A percentile compares a stretch with the other conserved stretches of the same genome.
Conservation (phyloP, 1,140 invertebrate genomes). For the Hesperophylax magnus region DNA sequence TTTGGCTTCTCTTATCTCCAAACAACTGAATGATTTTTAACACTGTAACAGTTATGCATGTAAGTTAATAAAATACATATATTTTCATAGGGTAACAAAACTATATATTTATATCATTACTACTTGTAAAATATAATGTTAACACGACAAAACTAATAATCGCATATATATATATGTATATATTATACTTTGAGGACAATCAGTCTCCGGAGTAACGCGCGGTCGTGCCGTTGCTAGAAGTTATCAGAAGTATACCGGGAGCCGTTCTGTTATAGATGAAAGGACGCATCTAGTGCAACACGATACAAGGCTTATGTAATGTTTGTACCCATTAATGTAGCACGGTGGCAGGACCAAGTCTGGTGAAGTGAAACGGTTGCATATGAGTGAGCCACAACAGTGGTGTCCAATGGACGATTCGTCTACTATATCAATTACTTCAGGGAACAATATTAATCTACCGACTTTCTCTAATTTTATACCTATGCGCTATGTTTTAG, state of each 20-base stretch:
- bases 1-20: slow-evolving; percentile 29
- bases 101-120: slow-evolving; percentile 40
- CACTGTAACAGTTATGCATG: slow-evolving; percentile 9
- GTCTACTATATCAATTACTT: slow-evolving; percentile 59
- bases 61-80: slow-evolving; percentile 27
- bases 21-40: slow-evolving; percentile 23
- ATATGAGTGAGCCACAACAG: slow-evolving; percentile 20
- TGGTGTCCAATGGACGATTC: slow-evolving; percentile 39
- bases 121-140: slow-evolving; percentile 28
- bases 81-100: slow-evolving; percentile 33
- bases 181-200: slow-evolving; percentile 31
- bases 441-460: slow-evolving; percentile 58
- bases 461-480: slow-evolving; percentile 58
- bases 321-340: slow-evolving; percentile 42
- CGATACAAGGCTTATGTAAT: not conserved
- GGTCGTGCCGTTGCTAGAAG: too few species aligned
- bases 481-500: slow-evolving; percentile 58
- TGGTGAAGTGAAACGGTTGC: slow-evolving; percentile 11
- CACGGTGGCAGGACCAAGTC: not conserved
- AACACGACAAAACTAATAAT: not conserved
- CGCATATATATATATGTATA: not conserved
- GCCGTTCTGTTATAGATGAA: too few species aligned
- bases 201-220: slow-evolving; percentile 10
- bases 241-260: too few species aligned
- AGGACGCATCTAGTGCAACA: too few species aligned